phyloP scores from a whole-genome alignment of 2,797 vertebrate species.

The Scolopax rusticola region DNA sequence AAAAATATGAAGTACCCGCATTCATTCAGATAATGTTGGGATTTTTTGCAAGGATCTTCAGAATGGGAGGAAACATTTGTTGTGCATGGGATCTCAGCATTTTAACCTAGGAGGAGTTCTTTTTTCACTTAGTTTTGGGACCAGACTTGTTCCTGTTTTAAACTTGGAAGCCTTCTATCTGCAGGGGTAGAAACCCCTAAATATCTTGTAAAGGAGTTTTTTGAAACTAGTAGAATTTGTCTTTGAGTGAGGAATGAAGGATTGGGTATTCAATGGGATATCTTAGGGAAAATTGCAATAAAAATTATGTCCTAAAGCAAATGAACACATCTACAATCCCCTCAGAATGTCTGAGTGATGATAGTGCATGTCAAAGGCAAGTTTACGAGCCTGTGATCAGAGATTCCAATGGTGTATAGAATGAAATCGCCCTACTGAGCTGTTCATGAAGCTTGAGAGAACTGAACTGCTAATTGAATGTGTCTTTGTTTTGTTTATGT shows the following conservation, averaged over 20 bases:
- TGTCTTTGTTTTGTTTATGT: conserved; percentile 63
- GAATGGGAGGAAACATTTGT: background rate
- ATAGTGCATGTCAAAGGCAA: conserved; percentile 41
- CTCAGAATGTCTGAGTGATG: background rate
- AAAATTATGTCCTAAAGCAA: background rate
- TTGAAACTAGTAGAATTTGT: background rate
- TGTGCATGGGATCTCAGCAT: background rate
- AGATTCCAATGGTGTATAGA: background rate
- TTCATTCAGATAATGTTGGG: background rate
- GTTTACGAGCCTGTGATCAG: conserved; percentile 20
- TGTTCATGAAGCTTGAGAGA: conserved; percentile 41
- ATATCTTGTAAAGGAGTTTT: background rate
- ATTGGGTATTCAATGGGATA: background rate
- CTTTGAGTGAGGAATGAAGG: conserved; percentile 1
- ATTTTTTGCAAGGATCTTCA: background rate
- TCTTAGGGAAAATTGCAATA: conserved; percentile 3
- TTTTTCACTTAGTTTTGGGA: conserved; percentile 1
- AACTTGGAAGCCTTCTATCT: conserved; percentile 7
- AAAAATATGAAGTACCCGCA: background rate
- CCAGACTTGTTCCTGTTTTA: background rate
- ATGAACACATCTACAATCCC: background rate
- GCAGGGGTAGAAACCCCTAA: background rate
- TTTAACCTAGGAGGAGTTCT: background rate
- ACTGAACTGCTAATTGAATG: conserved; percentile 48
- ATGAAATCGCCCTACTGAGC: conserved; percentile 43